Evolutionary conservation across 2,113 vertebrate genomes (phyloP).

Genomic region (Equus przewalskii): DNA sequence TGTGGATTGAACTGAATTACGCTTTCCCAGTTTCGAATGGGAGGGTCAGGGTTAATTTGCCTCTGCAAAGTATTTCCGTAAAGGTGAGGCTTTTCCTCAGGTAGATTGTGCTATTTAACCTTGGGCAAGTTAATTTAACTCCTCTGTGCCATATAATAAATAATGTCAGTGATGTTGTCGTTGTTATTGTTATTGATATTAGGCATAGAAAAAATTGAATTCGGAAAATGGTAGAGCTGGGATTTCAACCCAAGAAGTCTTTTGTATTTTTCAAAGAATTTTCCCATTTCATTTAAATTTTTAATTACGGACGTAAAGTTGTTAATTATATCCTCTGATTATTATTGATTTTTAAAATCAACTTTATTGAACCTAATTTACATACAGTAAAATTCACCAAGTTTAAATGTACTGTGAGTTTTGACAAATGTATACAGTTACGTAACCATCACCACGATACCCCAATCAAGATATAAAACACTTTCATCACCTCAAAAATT

Average conservation of each 20-base stretch:
- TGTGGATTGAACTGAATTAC: not conserved
- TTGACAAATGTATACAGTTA: not conserved
- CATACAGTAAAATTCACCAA: not conserved
- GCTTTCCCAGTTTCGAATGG: not conserved
- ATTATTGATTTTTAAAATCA: not conserved
- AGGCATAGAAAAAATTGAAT: not conserved
- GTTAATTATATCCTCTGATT: not conserved
- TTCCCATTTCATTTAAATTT: not conserved
- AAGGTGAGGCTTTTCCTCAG: slow-evolving; percentile 18
- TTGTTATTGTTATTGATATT: not conserved
- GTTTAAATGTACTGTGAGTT: not conserved
- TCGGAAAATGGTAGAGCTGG: not conserved
- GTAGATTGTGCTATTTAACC: not conserved
- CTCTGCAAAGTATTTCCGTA: slow-evolving; percentile 27
- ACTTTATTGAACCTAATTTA: not conserved
- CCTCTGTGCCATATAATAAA: not conserved
- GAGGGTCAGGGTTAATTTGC: slow-evolving; percentile 9
- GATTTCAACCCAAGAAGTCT: not conserved
- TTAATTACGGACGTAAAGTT: not conserved
- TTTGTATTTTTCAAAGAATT: not conserved
- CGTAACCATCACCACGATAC: not conserved
- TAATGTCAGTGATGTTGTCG: not conserved
- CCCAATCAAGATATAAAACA: not conserved
- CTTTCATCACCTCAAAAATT: not conserved
- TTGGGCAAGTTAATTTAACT: not conserved